These are phyloP conservation scores for Germaria angustata DNA, from an alignment of 2,888 invertebrate genomes.

Conservation along the genomic window DNA sequence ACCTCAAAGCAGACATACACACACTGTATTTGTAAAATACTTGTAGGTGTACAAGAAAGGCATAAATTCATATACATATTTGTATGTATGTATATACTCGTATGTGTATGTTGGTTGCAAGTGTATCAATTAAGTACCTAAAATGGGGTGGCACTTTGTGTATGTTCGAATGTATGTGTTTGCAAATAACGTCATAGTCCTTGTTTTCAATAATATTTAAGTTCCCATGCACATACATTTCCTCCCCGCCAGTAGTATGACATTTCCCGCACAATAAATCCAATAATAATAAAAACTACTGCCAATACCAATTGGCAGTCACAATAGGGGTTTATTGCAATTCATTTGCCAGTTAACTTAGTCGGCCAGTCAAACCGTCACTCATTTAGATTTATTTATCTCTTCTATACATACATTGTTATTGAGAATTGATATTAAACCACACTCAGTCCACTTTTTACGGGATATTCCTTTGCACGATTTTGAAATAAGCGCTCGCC, in stretches of 20 bases:
- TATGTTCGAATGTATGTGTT: too few relatives aligned
- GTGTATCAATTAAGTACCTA: background rate
- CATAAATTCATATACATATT: too few relatives aligned
- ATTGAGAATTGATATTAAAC: background rate
- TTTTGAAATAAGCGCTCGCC: too few relatives aligned
- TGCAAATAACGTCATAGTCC: background rate
- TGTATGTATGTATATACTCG: too few relatives aligned
- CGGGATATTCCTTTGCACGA: too few relatives aligned
- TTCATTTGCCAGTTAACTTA: conserved; percentile 32
- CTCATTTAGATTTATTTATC: background rate
- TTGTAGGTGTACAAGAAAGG: too few relatives aligned
- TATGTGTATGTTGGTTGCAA: background rate
- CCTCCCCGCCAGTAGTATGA: background rate
- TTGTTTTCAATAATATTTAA: too few relatives aligned
- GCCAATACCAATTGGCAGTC: conserved; percentile 37
- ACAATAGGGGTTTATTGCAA: conserved; percentile 25
- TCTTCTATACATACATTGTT: background rate
- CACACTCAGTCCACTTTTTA: too few relatives aligned
- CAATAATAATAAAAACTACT: conserved; percentile 13
- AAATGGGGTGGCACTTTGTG: background rate
- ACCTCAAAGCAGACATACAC: background rate
- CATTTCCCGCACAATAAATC: background rate
- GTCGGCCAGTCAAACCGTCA: background rate
- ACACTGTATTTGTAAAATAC: too few relatives aligned
- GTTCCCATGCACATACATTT: background rate